Evolutionary conservation across 2,113 vertebrate genomes (phyloP).

Genomic region (Pelmatolapia mariae): DNA sequence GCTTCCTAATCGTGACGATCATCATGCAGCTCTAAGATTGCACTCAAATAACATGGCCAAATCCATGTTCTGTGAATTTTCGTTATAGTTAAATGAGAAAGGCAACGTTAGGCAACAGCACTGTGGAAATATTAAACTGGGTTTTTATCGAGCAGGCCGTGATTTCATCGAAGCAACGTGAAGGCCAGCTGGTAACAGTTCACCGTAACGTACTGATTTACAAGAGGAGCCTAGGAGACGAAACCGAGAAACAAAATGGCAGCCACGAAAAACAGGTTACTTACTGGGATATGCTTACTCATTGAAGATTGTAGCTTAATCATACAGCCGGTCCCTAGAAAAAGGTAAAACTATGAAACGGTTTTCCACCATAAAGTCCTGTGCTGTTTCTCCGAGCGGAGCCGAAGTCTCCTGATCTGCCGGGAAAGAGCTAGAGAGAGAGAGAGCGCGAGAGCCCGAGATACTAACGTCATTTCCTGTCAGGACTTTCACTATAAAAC

Average conservation of each 20-base stretch:
- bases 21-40: background rate
- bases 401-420: constrained; percentile 53
- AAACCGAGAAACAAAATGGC: background rate
- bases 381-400: constrained; percentile 52
- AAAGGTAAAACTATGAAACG: constrained; percentile 65
- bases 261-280: constrained; percentile 48
- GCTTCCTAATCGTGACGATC: background rate
- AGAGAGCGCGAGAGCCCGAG: background rate
- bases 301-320: constrained; percentile 99
- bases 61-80: rapidly evolving
- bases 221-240: background rate
- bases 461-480: background rate
- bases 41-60: background rate
- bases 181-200: constrained; percentile 16
- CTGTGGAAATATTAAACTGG: rapidly evolving
- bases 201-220: background rate
- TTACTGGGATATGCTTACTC: constrained; percentile 99
- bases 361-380: constrained; percentile 75
- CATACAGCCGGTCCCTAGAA: constrained; percentile 93
- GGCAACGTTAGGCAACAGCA: rapidly evolving
- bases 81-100: rapidly evolving
- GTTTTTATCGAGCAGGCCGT: background rate
- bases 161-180: constrained; percentile 12
- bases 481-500: constrained; percentile 27
- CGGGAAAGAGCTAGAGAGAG: background rate